Percentiles rank a stretch among this genome's conserved stretches.
Evolutionary conservation across 1,140 invertebrate species (phyloP).

Genomic region (Odontomachus brunneus): DNA sequence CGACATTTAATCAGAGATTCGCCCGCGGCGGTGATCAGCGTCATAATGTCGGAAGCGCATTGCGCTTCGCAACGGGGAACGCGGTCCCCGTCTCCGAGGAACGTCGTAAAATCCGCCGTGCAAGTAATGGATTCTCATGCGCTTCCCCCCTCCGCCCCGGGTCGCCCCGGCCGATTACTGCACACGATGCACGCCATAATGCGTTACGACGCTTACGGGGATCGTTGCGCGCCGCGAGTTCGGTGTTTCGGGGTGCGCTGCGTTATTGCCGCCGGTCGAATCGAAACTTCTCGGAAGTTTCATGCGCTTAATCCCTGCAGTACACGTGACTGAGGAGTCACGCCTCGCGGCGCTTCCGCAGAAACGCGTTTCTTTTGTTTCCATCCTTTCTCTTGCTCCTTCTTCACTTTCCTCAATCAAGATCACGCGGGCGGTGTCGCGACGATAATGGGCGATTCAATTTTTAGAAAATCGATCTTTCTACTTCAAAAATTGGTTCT

Average conservation of each 20-base stretch:
- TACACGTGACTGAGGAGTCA: conserved; percentile 36
- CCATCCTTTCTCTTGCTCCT: no score
- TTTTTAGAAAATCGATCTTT: no score
- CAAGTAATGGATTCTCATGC: conserved; percentile 29
- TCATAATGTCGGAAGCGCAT: no score
- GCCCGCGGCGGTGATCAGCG: no score
- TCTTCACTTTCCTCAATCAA: neutral
- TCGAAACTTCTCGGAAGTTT: conserved; percentile 59
- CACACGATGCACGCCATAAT: conserved; percentile 43
- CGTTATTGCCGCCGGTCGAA: conserved; percentile 38
- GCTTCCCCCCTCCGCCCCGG: neutral
- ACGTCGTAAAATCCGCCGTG: conserved; percentile 40
- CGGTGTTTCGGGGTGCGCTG: conserved; percentile 23
- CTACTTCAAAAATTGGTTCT: no score
- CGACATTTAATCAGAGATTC: no score
- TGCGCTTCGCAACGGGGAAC: no score
- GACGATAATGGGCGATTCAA: no score
- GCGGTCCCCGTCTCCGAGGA: no score
- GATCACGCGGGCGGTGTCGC: neutral
- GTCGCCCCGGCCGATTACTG: conserved; percentile 34
- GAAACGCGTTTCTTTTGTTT: neutral
- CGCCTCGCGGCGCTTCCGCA: neutral
- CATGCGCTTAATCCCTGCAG: conserved; percentile 43
- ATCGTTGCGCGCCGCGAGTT: conserved; percentile 40
- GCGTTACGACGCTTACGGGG: conserved; percentile 39